Base-by-base conservation (phyloP, 2,113 vertebrate species). In the Myrmophylax atrothorax region DNA sequence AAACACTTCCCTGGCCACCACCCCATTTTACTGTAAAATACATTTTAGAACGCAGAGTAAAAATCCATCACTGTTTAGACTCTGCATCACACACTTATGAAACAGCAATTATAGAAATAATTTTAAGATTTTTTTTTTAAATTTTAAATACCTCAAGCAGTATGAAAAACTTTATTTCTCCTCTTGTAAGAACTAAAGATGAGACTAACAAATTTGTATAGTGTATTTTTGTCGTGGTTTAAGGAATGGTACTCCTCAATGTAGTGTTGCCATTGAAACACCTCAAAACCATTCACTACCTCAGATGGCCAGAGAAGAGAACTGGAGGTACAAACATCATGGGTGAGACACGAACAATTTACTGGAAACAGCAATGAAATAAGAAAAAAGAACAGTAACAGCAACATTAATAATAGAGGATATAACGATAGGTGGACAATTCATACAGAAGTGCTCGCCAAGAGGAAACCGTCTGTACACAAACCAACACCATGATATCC, bases 391-490 rank as follows among this genome's bases (percentile, higher is more conserved):
- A 66, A 52, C 26, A 58, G 35, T 35, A 72, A 35, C 29, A 88
- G 26, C 35, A 58, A 58, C 12, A 23, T 24, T 38, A 67, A 9
- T 38, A 59, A 67, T 15, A 24, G 44, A 33, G 44, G 10, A 28
- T 64, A 77, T 0, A 1, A 77, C 46, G 47, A 68, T 37, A 44
- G 26, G 10, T 9, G 12, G 74, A 29, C 3, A 0, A 44, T 44
- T 44, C 33, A 59, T 37, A 33, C 0, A 0, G 0, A 0, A 82
- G 59, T 5, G 18, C 33, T 74, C 22, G 11, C 2, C 2, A 52
- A 0, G 0, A 7, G 23, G 46, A 52, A 67, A 74, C 12, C 0
- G 1, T 18, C 37, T 44, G 50, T 19, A 58, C 3, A 18, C 23
- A 28, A 37, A 53, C 8, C 18, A 28, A 8, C 15, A 28, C 44